Percentiles rank a stretch among this genome's conserved stretches.
These are phyloP conservation scores for Drosophila ustulata DNA, from an alignment of 2,888 invertebrate genomes.

Conservation along the genomic window DNA sequence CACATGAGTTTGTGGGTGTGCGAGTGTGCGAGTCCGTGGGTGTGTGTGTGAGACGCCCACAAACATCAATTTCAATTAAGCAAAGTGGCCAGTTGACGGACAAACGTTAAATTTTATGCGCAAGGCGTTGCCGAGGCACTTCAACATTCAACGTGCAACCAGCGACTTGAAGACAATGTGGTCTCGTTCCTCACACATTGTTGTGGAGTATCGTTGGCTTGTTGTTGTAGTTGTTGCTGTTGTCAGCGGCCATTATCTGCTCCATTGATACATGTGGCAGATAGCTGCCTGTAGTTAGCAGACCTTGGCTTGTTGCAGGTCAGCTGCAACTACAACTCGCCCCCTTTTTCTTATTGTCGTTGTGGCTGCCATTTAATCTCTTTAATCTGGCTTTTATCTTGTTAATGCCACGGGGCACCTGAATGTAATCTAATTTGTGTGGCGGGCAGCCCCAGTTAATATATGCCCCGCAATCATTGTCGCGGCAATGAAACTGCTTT, in stretches of 20 bases:
- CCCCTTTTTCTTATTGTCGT: conserved; percentile 1
- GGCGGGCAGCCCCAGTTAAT: conserved; percentile 54
- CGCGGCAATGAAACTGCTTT: conserved; percentile 27
- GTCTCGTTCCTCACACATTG: conserved; percentile 30
- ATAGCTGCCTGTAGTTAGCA: neutral
- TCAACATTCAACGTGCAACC: conserved; percentile 7
- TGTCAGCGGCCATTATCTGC: conserved; percentile 20
- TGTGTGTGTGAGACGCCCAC: conserved; percentile 62
- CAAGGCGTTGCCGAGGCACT: conserved; percentile 62
- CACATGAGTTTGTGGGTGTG: neutral
- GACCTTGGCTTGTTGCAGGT: neutral
- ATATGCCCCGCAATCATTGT: conserved; percentile 54
- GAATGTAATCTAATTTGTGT: conserved; percentile 75
- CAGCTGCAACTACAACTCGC: conserved; percentile 3
- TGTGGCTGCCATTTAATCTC: conserved; percentile 67
- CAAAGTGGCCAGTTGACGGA: conserved; percentile 79
- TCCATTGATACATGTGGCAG: conserved; percentile 6
- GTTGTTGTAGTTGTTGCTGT: conserved; percentile 17
- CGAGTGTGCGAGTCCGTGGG: conserved; percentile 11
- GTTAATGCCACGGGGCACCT: conserved; percentile 54
- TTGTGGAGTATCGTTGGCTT: conserved; percentile 22
- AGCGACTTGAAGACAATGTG: conserved; percentile 57
- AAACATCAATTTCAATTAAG: conserved; percentile 80
- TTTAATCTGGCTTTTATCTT: conserved; percentile 76
- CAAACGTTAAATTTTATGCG: conserved; percentile 78